A percentile compares a stretch with the other conserved stretches of the same genome.
phyloP scores from a whole-genome alignment of 2,113 vertebrate species.

The Gambusia holbrooki region DNA sequence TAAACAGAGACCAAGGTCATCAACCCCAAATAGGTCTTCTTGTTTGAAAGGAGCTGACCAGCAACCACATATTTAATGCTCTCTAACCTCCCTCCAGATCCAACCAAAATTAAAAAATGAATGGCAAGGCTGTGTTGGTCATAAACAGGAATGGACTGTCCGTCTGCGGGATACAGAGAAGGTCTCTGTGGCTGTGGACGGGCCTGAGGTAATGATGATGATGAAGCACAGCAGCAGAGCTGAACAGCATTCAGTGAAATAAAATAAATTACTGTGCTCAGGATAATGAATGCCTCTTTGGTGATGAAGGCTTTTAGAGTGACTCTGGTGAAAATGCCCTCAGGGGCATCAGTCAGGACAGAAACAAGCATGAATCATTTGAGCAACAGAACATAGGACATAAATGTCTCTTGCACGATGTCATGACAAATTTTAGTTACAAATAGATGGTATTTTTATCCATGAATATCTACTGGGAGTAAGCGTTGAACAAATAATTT shows the following conservation, averaged over 20 bases:
- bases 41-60: conserved; percentile 58
- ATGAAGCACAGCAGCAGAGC: conserved; percentile 53
- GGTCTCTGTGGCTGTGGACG: conserved; percentile 54
- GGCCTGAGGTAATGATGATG: conserved; percentile 24
- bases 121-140: conserved; percentile 70
- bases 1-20: conserved; percentile 63
- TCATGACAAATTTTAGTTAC: not conserved
- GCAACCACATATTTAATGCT: conserved; percentile 32
- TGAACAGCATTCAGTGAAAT: conserved; percentile 20
- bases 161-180: conserved; percentile 59
- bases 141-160: conserved; percentile 63
- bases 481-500: not conserved
- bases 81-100: conserved; percentile 43
- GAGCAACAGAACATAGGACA: not conserved
- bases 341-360: conserved; percentile 18
- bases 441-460: not conserved
- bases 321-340: conserved; percentile 27
- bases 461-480: not conserved
- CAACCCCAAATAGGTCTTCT: conserved; percentile 61
- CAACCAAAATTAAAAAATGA: conserved; percentile 71
- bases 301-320: conserved; percentile 17
- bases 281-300: conserved; percentile 42
- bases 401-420: conserved; percentile 11
- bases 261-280: conserved; percentile 48
- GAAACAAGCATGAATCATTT: conserved; percentile 22